Conservation (phyloP, 2,113 vertebrate species). For the Hippocampus mohnikei region DNA sequence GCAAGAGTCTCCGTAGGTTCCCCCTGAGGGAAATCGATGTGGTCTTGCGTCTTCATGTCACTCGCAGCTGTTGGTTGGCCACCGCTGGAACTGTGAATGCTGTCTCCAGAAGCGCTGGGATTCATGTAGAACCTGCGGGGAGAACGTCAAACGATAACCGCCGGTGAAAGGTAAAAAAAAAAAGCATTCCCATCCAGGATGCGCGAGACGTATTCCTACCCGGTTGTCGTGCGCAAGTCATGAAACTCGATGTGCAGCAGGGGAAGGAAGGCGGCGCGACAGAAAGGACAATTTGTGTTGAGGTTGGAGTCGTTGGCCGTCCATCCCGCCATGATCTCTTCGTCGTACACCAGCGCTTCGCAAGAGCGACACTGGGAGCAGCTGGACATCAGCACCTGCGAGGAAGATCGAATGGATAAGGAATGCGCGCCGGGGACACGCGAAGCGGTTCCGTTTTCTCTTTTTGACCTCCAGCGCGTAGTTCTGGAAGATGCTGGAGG, state of each 20-base stretch:
- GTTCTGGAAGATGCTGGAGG: conserved; percentile 95
- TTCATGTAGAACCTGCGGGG: conserved; percentile 85
- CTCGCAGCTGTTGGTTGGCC: conserved; percentile 67
- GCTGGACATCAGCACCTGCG: conserved; percentile 95
- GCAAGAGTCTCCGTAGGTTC: conserved; percentile 27
- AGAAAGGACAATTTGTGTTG: conserved; percentile 94
- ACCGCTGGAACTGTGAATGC: conserved; percentile 80
- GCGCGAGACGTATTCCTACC: conserved; percentile 58
- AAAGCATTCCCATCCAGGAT: background rate
- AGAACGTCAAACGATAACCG: background rate
- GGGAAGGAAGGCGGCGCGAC: conserved; percentile 87
- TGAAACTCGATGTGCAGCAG: conserved; percentile 93
- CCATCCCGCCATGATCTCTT: conserved; percentile 99
- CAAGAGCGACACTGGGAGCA: conserved; percentile 91
- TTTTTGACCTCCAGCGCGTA: conserved; percentile 88
- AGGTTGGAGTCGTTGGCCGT: conserved; percentile 95
- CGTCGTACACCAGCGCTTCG: conserved; percentile 90
- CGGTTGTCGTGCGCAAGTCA: conserved; percentile 82
- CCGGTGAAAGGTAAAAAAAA: no score
- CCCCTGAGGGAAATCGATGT: conserved; percentile 72
- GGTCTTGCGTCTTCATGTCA: conserved; percentile 77
- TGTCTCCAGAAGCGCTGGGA: conserved; percentile 88
- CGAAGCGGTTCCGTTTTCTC: background rate
- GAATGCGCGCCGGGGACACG: background rate
- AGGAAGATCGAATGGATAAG: background rate